phyloP scores from a whole-genome alignment of 2,113 vertebrate species.

The Scopus umbretta region DNA sequence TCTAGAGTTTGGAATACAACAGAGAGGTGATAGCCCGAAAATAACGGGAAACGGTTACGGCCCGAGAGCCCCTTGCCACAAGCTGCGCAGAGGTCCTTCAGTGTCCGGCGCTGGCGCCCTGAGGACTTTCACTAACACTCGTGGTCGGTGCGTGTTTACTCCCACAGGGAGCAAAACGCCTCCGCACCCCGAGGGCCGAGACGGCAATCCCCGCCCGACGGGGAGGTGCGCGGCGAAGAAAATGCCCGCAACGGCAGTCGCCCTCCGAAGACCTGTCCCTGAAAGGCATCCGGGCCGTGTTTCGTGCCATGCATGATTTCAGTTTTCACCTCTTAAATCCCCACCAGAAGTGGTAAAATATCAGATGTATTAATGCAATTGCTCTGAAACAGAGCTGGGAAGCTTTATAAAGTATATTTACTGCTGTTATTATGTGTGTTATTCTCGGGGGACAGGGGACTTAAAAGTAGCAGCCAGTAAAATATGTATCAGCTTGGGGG shows the following conservation, averaged over 20 bases:
- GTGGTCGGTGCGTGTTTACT: rapidly evolving
- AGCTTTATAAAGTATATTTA: not conserved
- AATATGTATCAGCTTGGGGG: not conserved
- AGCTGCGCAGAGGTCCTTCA: not conserved
- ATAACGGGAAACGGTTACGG: rapidly evolving
- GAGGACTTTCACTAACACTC: not conserved
- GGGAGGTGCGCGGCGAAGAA: too few species aligned
- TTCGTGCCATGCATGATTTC: rapidly evolving
- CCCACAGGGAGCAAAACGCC: not conserved
- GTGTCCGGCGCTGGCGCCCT: rapidly evolving
- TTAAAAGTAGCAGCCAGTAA: not conserved
- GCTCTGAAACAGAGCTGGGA: not conserved
- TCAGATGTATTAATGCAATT: not conserved
- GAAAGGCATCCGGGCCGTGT: not conserved
- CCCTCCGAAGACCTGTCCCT: not conserved
- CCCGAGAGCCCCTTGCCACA: not conserved
- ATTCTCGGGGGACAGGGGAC: not conserved
- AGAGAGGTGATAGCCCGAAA: not conserved
- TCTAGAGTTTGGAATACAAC: not conserved
- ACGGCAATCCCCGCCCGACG: rapidly evolving
- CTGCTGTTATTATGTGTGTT: not conserved
- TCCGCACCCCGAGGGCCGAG: not conserved
- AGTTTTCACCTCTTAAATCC: not conserved
- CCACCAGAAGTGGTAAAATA: not conserved
- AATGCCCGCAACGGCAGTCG: not conserved